A percentile compares a stretch with the other conserved stretches of the same genome.
Conservation (phyloP, 2,797 vertebrate species). For the Cetoscarus ocellatus region DNA sequence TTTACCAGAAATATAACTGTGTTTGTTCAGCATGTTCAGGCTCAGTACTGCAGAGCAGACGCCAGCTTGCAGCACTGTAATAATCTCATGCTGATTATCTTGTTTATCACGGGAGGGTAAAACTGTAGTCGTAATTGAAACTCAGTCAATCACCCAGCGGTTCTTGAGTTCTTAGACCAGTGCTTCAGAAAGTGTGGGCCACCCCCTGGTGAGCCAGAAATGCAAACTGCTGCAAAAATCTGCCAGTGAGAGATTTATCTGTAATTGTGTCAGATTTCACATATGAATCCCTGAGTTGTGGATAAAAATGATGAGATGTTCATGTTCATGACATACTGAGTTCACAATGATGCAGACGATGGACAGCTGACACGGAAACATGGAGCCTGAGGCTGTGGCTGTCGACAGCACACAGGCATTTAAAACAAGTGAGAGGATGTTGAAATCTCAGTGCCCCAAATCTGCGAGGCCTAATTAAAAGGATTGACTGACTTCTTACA, state of each 20-base stretch:
- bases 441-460: slow-evolving; percentile 4
- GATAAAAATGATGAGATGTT: background rate
- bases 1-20: too few species aligned
- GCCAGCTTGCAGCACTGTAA: too few species aligned
- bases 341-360: background rate
- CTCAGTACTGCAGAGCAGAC: too few species aligned
- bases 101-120: too few species aligned
- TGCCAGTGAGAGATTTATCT: background rate
- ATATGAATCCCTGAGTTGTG: background rate
- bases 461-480: slow-evolving; percentile 29
- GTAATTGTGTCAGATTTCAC: background rate
- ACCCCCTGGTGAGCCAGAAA: too few species aligned
- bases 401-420: background rate
- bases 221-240: too few species aligned
- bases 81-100: too few species aligned
- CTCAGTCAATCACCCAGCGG: too few species aligned
- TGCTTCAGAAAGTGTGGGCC: too few species aligned
- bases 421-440: slow-evolving; percentile 1
- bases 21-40: too few species aligned
- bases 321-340: background rate
- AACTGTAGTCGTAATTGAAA: too few species aligned
- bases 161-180: too few species aligned
- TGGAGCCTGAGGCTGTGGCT: background rate
- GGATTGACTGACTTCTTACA: background rate
- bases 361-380: slow-evolving; percentile 8